A percentile compares a stretch with the other conserved stretches of the same genome.
Conservation (phyloP, 2,888 invertebrate species). For the Troides aeacus region DNA sequence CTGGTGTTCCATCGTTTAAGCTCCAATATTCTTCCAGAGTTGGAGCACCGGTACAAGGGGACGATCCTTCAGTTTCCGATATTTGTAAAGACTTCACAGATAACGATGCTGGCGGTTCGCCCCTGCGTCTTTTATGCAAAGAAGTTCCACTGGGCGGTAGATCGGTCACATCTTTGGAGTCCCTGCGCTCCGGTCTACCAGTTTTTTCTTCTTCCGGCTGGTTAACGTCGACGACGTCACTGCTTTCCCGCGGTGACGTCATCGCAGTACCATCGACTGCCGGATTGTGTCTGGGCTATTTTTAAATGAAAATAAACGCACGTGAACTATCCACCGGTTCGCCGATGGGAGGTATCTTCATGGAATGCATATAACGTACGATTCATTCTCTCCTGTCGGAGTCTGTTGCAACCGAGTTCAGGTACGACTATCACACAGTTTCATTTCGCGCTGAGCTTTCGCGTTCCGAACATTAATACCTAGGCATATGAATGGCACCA, state of each 20-base stretch:
- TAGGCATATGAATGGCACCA: constrained; percentile 26
- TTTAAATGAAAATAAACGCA: constrained; percentile 73
- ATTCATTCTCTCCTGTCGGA: constrained; percentile 4
- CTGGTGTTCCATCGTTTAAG: constrained; percentile 49
- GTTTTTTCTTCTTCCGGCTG: constrained; percentile 41
- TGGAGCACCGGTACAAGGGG: constrained; percentile 65
- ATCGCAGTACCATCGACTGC: constrained; percentile 48
- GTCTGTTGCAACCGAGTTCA: constrained; percentile 10
- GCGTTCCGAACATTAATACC: constrained; percentile 18
- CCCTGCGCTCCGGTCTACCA: constrained; percentile 40
- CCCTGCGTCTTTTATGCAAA: constrained; percentile 63
- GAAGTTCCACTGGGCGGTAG: constrained; percentile 69
- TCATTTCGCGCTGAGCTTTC: constrained; percentile 9
- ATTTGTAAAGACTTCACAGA: constrained; percentile 64
- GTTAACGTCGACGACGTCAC: constrained; percentile 53
- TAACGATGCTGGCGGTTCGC: constrained; percentile 66
- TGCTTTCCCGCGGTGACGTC: constrained; percentile 63
- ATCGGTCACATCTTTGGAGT: constrained; percentile 55
- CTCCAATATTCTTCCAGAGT: constrained; percentile 63
- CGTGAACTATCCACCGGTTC: constrained; percentile 53
- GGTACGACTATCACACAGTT: constrained; percentile 26
- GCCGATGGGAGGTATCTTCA: constrained; percentile 48
- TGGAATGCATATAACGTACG: constrained; percentile 61
- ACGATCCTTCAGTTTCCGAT: constrained; percentile 69
- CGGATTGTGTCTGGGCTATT: constrained; percentile 59